phyloP scores from a whole-genome alignment of 1,140 invertebrate species.

The Cataglyphis hispanica region DNA sequence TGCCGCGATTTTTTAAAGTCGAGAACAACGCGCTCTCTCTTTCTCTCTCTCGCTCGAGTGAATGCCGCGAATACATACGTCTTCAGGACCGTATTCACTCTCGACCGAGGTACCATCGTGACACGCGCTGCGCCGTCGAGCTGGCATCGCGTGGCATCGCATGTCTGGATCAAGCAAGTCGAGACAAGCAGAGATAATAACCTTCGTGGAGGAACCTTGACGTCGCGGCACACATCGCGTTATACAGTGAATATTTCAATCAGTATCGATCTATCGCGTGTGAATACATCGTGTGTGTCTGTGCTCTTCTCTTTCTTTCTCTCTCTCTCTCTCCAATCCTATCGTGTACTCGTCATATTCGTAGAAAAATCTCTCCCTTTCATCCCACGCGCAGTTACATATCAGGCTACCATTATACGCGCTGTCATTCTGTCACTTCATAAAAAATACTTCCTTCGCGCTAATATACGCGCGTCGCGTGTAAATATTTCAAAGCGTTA shows the following conservation, averaged over 20 bases:
- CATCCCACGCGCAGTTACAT: conserved; percentile 15
- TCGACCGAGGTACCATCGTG: background rate
- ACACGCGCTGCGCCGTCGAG: conserved; percentile 6
- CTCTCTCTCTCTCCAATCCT: background rate
- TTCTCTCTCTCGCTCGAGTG: background rate
- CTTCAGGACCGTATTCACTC: background rate
- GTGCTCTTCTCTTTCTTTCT: background rate
- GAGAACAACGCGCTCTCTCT: background rate
- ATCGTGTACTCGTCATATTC: conserved; percentile 4
- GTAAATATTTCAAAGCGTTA: conserved; percentile 70
- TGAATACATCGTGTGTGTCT: conserved; percentile 44
- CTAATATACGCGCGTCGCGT: conserved; percentile 4
- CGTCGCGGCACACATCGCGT: conserved; percentile 57
- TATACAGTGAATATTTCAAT: conserved; percentile 73
- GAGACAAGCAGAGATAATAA: conserved; percentile 53
- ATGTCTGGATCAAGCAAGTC: conserved; percentile 39
- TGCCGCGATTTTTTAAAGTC: conserved; percentile 10
- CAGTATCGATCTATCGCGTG: conserved; percentile 69
- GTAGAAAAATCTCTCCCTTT: conserved; percentile 24
- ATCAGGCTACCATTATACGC: conserved; percentile 13
- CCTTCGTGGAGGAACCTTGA: conserved; percentile 64
- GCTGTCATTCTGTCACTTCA: conserved; percentile 25
- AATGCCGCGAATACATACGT: background rate
- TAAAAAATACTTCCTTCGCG: background rate
- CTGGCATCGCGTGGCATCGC: conserved; percentile 35